Evolutionary conservation across 2,797 vertebrate species (phyloP).

Genomic region (Hippoglossus hippoglossus): DNA sequence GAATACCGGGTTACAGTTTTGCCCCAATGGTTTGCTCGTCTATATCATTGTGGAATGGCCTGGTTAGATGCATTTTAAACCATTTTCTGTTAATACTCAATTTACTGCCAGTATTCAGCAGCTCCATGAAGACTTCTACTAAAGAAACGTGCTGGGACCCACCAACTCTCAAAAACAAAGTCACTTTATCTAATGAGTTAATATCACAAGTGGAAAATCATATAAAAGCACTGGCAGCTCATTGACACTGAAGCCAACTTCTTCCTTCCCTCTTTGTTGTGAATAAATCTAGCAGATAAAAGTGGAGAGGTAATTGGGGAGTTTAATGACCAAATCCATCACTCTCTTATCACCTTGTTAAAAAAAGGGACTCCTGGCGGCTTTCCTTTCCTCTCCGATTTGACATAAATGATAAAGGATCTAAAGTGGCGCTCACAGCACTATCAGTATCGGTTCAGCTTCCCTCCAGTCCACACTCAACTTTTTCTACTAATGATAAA

Average conservation of each 20-base stretch:
- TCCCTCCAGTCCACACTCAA: constrained; percentile 19
- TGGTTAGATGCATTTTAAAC: too few species aligned
- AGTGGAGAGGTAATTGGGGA: constrained; percentile 62
- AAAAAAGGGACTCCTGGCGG: constrained; percentile 12
- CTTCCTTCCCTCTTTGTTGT: constrained; percentile 51
- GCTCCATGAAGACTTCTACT: neutral
- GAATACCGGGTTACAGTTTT: neutral
- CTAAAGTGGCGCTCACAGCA: constrained; percentile 26
- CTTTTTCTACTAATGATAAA: constrained; percentile 26
- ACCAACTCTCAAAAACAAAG: neutral
- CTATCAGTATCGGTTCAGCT: constrained; percentile 22
- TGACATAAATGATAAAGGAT: constrained; percentile 43
- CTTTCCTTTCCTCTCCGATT: constrained; percentile 33
- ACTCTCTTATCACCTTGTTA: constrained; percentile 65
- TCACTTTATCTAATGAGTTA: constrained; percentile 24
- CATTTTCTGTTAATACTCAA: neutral
- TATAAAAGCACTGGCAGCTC: constrained; percentile 20
- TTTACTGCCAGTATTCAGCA: neutral
- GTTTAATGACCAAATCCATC: constrained; percentile 77
- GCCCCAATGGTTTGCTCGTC: too few species aligned
- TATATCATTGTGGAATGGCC: too few species aligned
- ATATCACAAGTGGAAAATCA: constrained; percentile 25
- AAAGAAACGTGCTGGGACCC: neutral
- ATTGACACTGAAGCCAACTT: constrained; percentile 17
- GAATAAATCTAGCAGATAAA: constrained; percentile 75